Evolutionary conservation across 2,797 vertebrate species (phyloP).

Genomic region (Staurois parvus): DNA sequence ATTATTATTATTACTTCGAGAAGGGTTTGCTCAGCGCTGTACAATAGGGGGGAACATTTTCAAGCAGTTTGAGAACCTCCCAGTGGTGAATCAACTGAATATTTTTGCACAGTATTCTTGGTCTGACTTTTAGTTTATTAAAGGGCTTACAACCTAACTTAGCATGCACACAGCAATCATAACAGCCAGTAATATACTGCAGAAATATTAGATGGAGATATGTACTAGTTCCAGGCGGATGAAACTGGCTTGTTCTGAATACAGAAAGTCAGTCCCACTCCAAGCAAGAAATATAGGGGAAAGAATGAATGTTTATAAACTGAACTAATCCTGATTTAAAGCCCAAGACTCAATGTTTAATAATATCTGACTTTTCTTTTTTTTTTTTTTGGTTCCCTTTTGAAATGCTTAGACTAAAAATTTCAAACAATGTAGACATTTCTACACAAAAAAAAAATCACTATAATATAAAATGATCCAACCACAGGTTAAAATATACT

Average conservation of each 20-base stretch:
- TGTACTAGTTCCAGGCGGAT: constrained; percentile 24
- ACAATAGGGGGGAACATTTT: too few relatives aligned
- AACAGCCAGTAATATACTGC: background rate
- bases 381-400: constrained; percentile 20
- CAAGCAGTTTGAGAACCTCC: too few relatives aligned
- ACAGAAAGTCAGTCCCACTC: background rate
- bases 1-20: too few relatives aligned
- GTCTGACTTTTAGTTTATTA: too few relatives aligned
- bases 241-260: constrained; percentile 11
- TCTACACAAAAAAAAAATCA: background rate
- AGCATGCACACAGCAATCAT: background rate
- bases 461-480: background rate
- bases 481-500: background rate
- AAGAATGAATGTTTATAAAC: constrained; percentile 55
- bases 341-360: constrained; percentile 33
- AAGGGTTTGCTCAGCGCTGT: too few relatives aligned
- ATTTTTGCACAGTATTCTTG: too few relatives aligned
- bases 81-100: too few relatives aligned
- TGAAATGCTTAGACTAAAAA: background rate
- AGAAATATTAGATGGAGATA: constrained; percentile 6
- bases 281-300: constrained; percentile 41
- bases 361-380: constrained; percentile 24
- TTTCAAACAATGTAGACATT: background rate
- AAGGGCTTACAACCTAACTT: too few relatives aligned
- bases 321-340: constrained; percentile 49